Evolutionary conservation across 2,113 vertebrate species (phyloP).

Genomic region (Ammodytes marinus): DNA sequence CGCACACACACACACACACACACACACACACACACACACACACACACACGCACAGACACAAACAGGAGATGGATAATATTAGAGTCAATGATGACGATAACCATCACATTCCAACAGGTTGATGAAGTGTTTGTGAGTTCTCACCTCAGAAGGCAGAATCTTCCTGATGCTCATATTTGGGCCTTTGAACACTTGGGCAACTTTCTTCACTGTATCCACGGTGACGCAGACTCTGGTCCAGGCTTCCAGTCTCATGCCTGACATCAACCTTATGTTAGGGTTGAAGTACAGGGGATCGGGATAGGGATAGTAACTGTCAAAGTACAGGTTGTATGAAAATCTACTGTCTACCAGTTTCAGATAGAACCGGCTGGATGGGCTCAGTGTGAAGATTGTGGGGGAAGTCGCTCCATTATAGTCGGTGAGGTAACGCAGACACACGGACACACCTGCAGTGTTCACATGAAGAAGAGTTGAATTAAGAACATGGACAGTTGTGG

Average conservation of each 20-base stretch:
- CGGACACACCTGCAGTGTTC: constrained; percentile 53
- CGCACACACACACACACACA: constrained; percentile 43
- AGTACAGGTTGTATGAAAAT: no score
- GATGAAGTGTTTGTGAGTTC: background rate
- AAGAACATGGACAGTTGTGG: background rate
- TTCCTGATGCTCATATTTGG: constrained; percentile 66
- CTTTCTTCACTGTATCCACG: constrained; percentile 39
- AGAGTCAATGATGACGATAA: background rate
- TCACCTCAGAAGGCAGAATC: constrained; percentile 27
- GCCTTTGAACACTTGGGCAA: constrained; percentile 64
- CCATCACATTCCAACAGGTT: background rate
- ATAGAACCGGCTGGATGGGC: background rate
- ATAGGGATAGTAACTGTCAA: no score
- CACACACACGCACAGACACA: constrained; percentile 11
- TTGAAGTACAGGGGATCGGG: accelerated
- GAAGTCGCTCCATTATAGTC: background rate
- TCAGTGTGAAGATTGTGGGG: constrained; percentile 35
- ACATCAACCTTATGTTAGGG: constrained; percentile 5
- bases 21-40: constrained; percentile 9
- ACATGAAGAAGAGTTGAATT: background rate
- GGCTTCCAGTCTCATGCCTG: background rate
- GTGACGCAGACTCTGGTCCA: constrained; percentile 72
- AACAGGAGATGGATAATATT: background rate
- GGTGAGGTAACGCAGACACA: constrained; percentile 70
- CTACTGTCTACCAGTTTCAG: accelerated